A percentile compares a stretch with the other conserved stretches of the same genome.
Conservation (phyloP, 2,797 vertebrate species). For the Naso thynnoides region DNA sequence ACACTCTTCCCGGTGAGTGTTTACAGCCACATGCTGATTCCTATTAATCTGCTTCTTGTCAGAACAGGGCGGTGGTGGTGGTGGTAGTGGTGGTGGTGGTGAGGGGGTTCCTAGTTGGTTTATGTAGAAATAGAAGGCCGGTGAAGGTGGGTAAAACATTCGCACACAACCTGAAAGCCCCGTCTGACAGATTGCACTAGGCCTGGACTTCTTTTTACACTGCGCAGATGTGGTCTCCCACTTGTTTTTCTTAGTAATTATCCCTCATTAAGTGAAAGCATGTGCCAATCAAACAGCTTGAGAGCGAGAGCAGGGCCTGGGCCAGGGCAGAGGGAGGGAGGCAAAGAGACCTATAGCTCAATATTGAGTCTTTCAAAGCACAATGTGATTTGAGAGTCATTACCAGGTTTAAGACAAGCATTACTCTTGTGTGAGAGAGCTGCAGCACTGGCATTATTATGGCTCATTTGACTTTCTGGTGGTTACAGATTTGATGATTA, state of each 20-base stretch:
- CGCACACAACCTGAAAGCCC: conserved; percentile 72
- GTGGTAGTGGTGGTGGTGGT: conserved; percentile 49
- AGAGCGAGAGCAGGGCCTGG: conserved; percentile 78
- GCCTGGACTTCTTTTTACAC: conserved; percentile 87
- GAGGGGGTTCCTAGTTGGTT: conserved; percentile 60
- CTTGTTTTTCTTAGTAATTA: conserved; percentile 99
- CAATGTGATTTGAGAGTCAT: conserved; percentile 79
- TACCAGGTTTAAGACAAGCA: conserved; percentile 80
- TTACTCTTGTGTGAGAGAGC: conserved; percentile 53
- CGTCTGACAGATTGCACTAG: conserved; percentile 88
- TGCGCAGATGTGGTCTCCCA: conserved; percentile 94
- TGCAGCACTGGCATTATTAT: conserved; percentile 68
- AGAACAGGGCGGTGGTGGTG: conserved; percentile 34
- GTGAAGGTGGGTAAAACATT: conserved; percentile 67
- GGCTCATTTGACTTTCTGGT: conserved; percentile 75
- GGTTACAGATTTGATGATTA: conserved; percentile 79
- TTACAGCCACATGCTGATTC: conserved; percentile 93
- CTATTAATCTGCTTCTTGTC: conserved; percentile 96
- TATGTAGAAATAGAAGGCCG: conserved; percentile 66
- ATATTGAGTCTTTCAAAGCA: conserved; percentile 75
- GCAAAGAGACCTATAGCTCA: conserved; percentile 68
- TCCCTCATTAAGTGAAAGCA: conserved; percentile 97
- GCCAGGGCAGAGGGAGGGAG: conserved; percentile 65
- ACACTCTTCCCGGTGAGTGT: conserved; percentile 83
- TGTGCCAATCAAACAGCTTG: conserved; percentile 96